Conservation (phyloP, 2,888 invertebrate genomes). For the Drosophila testacea region DNA sequence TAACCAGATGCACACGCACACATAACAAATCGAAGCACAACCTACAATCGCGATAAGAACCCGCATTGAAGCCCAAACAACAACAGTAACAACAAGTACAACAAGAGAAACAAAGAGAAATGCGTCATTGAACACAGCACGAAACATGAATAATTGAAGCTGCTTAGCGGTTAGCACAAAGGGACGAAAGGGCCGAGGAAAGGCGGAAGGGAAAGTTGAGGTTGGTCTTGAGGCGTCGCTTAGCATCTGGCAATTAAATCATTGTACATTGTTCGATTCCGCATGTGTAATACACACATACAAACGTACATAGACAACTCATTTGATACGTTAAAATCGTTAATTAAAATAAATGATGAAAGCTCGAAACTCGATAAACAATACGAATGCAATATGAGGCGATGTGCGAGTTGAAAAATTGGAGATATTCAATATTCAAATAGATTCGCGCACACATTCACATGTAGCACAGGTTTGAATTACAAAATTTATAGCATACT, state of each 20-base stretch:
- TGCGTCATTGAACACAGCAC: constrained; percentile 49
- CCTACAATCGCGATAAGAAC: constrained; percentile 50
- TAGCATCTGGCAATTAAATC: constrained; percentile 49
- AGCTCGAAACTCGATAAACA: not conserved
- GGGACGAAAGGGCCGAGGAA: not conserved
- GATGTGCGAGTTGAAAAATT: not conserved
- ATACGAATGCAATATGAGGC: constrained; percentile 33
- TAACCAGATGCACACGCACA: constrained; percentile 14
- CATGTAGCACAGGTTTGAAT: not conserved
- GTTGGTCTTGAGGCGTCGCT: constrained; percentile 32
- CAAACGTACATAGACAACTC: constrained; percentile 2
- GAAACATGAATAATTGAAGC: constrained; percentile 63
- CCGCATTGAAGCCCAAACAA: constrained; percentile 45
- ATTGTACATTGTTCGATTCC: constrained; percentile 10
- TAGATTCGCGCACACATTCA: not conserved
- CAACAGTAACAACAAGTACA: constrained; percentile 4
- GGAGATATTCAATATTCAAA: not conserved
- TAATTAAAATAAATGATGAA: constrained; percentile 35
- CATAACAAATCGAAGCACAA: constrained; percentile 56
- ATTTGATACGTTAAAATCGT: constrained; percentile 16
- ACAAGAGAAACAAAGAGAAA: constrained; percentile 20
- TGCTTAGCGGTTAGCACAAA: constrained; percentile 38
- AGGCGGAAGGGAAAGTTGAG: not conserved
- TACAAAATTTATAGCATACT: constrained; percentile 51
- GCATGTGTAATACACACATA: constrained; percentile 11